Conservation (phyloP, 2,113 vertebrate genomes). For the Chlorodrepanis virens region DNA sequence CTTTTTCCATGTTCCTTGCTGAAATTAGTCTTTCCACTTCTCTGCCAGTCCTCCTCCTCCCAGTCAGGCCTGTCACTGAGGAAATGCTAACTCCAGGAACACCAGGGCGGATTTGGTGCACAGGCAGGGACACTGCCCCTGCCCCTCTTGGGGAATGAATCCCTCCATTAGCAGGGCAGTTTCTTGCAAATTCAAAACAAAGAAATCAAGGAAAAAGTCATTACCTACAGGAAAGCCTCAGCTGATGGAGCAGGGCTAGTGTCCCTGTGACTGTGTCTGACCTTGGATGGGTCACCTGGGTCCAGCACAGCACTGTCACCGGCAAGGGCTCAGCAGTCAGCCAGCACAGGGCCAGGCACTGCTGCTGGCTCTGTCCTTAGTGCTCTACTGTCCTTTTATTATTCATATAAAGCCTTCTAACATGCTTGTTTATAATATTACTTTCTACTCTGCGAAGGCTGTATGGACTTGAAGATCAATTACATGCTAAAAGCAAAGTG, state of each 20-base stretch:
- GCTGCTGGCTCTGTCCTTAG: not conserved
- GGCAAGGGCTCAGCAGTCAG: not conserved
- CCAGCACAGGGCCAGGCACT: not conserved
- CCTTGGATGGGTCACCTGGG: not conserved
- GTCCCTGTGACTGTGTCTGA: not conserved
- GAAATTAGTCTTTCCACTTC: not conserved
- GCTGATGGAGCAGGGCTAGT: not conserved
- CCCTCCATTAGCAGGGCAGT: not conserved
- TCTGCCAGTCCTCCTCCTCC: not conserved
- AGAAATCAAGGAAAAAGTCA: not conserved
- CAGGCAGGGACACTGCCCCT: not conserved
- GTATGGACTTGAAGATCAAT: not conserved
- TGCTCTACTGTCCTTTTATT: not conserved
- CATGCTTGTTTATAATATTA: not conserved
- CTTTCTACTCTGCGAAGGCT: not conserved
- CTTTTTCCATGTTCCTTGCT: not conserved
- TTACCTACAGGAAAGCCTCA: not conserved
- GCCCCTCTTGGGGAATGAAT: not conserved
- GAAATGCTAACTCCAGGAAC: not conserved
- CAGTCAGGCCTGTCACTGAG: not conserved
- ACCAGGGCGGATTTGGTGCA: accelerated
- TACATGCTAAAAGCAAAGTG: not conserved
- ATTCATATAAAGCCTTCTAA: not conserved
- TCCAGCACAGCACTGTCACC: not conserved
- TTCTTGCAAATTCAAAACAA: not conserved